Percentiles rank a stretch among this genome's conserved stretches.
Conservation (phyloP, 2,888 invertebrate species). For the Amaurobius ferox region DNA sequence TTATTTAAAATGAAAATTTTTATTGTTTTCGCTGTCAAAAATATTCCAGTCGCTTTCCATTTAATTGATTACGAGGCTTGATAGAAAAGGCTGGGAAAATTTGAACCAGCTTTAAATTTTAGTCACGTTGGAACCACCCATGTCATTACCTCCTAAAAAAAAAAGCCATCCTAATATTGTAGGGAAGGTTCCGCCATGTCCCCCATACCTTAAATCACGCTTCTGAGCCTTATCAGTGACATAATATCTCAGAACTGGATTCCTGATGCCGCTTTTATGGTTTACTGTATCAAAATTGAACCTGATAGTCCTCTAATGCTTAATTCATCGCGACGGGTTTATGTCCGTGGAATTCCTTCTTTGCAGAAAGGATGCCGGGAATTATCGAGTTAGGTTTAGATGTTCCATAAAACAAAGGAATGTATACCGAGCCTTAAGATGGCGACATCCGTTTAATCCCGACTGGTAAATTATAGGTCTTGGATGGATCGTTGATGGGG, state of each 20-base stretch:
- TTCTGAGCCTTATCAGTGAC: neutral
- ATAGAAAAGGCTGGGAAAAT: too few relatives aligned
- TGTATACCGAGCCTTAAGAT: too few relatives aligned
- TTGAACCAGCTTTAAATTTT: neutral
- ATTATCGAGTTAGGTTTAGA: neutral
- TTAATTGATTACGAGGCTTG: too few relatives aligned
- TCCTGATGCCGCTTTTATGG: constrained; percentile 4
- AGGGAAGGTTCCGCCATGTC: neutral
- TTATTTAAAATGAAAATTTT: too few relatives aligned
- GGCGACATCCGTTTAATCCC: too few relatives aligned
- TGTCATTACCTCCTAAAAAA: neutral
- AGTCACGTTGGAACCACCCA: neutral
- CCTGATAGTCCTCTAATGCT: constrained; percentile 13
- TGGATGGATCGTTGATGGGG: too few relatives aligned
- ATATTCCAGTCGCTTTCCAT: too few relatives aligned
- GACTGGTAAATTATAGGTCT: too few relatives aligned
- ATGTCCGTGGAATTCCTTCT: neutral
- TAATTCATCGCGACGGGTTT: constrained; percentile 22
- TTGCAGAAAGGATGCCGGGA: neutral
- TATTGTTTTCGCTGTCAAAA: too few relatives aligned
- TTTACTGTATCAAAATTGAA: constrained; percentile 17
- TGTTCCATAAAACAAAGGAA: too few relatives aligned
- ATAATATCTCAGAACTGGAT: constrained; percentile 17
- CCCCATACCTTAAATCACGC: neutral
- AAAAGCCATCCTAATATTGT: neutral